Percentiles rank a stretch among this genome's conserved stretches.
Evolutionary conservation across 2,888 invertebrate species (phyloP).

Genomic region (Drosophila buzzatii): DNA sequence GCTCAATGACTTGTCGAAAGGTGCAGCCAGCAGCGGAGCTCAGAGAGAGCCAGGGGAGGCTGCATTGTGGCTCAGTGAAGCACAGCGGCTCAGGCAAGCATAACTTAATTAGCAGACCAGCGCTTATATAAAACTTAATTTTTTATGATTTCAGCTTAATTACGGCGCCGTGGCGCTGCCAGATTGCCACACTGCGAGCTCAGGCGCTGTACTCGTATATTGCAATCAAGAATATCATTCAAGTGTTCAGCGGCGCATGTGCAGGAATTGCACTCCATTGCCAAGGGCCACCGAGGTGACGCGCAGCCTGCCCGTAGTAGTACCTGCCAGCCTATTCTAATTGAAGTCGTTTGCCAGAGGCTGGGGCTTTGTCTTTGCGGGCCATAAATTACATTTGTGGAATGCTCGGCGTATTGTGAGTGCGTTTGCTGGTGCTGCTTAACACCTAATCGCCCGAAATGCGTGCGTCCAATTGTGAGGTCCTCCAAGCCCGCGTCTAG

Average conservation of each 20-base stretch:
- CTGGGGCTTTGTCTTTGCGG: slow-evolving; percentile 37
- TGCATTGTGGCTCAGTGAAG: slow-evolving; percentile 43
- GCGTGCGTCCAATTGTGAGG: slow-evolving; percentile 68
- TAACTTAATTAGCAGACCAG: slow-evolving; percentile 70
- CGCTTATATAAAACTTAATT: slow-evolving; percentile 65
- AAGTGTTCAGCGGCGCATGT: slow-evolving; percentile 65
- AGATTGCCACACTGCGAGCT: not conserved
- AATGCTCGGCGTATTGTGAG: slow-evolving; percentile 22
- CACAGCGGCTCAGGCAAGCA: slow-evolving; percentile 57
- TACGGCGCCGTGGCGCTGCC: slow-evolving; percentile 67
- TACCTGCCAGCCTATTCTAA: slow-evolving; percentile 41
- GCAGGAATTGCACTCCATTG: slow-evolving; percentile 68
- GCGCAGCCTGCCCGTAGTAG: not conserved
- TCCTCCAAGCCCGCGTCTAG: slow-evolving; percentile 53
- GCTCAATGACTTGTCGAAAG: slow-evolving; percentile 80
- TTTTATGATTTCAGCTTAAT: slow-evolving; percentile 61
- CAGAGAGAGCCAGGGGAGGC: not conserved
- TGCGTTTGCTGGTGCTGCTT: slow-evolving; percentile 52
- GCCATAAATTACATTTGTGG: slow-evolving; percentile 56
- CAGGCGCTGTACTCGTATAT: slow-evolving; percentile 7
- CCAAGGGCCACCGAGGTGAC: slow-evolving; percentile 62
- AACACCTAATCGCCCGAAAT: slow-evolving; percentile 69
- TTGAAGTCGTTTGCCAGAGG: slow-evolving; percentile 24
- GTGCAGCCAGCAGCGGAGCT: slow-evolving; percentile 31
- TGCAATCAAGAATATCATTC: slow-evolving; percentile 52